Evolutionary conservation across 2,113 vertebrate species (phyloP), one percentile per base, ranked within the genome.

Genomic region (Halcyon malimbica): DNA sequence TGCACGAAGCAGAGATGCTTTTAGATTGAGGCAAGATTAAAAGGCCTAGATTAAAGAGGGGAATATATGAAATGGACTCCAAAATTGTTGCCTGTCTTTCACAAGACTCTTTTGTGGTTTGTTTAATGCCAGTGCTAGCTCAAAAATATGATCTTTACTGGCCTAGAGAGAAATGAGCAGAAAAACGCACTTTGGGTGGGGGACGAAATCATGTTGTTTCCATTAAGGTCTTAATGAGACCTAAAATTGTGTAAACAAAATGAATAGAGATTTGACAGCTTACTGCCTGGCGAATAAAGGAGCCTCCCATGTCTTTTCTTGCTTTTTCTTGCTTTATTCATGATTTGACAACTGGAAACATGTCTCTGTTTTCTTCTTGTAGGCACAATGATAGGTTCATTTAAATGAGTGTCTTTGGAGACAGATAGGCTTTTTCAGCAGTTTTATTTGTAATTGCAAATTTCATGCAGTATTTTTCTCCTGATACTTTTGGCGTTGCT

Each of bases 161-260:
- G 82, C 96, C 98, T 98, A 91, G 63, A 88, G 96, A 97, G 94
- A 96, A 95, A 97, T 95, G 57, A 73, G 85, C 89, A 97, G 92
- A 95, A 97, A 97, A 97, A 87, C 94, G 95, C 88, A 57, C 96
- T 96, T 96, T 96, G 95, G 75, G 87, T 60, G 79, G 89, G 59
- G 88, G 76, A 48, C 94, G 68, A 90, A 95, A 90, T 93, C 98
- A 98, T 98, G 94, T 98, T 99, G 98, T 98, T 98, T 96, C 97
- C 71, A 98, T 99, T 98, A 98, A 96, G 84, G 97, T 98, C 97
- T 97, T 98, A 97, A 97, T 98, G 98, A 98, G 95, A 96, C 96
- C 97, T 97, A 97, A 97, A 96, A 97, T 98, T 97, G 97, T 96
- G 97, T 97, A 98, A 97, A 96, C 94, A 97, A 95, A 97, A 94